A percentile compares a stretch with the other conserved stretches of the same genome.
Conservation (phyloP, 2,797 vertebrate species). For the Neosilurus mollespiculum region DNA sequence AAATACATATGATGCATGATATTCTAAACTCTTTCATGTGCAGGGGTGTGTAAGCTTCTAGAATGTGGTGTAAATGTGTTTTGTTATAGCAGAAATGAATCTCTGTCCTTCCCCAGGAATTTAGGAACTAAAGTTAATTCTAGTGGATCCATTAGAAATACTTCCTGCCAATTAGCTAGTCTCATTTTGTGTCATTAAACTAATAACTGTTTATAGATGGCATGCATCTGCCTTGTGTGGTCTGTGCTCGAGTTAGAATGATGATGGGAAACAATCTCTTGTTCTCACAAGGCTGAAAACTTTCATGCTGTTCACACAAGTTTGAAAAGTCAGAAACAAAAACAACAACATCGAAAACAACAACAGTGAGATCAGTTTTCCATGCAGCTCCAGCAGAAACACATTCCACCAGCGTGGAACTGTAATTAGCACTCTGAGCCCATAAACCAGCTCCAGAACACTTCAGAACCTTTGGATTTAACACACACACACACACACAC, state of each 20-base stretch:
- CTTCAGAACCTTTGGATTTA: constrained; percentile 26
- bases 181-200: constrained; percentile 10
- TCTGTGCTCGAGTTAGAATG: background rate
- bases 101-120: background rate
- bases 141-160: background rate
- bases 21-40: background rate
- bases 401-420: constrained; percentile 34
- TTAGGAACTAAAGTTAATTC: background rate
- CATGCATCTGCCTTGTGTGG: constrained; percentile 13
- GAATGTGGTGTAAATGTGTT: background rate
- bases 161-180: background rate
- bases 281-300: background rate
- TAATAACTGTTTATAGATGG: constrained; percentile 23
- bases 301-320: background rate
- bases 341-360: background rate
- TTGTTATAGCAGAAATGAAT: background rate
- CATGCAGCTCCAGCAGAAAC: constrained; percentile 14
- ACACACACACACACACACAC: constrained; percentile 9
- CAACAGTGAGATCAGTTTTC: background rate
- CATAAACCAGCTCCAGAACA: constrained; percentile 19
- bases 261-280: background rate
- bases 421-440: constrained; percentile 42
- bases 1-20: no score
- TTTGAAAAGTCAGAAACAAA: background rate
- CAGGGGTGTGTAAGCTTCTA: background rate